A percentile compares a stretch with the other conserved stretches of the same genome.
These are phyloP conservation scores for Acheta domesticus DNA, from an alignment of 2,888 invertebrate genomes.

Conservation along the genomic window DNA sequence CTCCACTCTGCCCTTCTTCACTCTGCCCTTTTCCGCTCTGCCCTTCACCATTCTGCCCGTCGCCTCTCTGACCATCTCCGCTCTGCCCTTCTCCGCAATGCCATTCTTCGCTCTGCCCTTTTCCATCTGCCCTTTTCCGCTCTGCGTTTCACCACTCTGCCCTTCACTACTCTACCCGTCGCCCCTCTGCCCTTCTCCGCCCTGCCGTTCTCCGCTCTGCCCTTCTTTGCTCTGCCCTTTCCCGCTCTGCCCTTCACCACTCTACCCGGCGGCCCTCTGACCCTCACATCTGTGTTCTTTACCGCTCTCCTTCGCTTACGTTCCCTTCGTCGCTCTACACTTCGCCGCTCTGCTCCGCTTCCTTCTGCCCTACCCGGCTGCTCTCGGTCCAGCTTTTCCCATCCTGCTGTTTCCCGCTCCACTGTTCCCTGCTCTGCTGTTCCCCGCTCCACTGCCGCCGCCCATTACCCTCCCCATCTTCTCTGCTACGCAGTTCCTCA, in stretches of 20 bases:
- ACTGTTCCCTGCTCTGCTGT: accelerated
- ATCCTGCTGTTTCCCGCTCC: not conserved
- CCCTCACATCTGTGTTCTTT: no score
- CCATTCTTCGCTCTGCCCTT: no score
- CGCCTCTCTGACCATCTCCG: no score
- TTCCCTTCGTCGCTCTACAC: not conserved
- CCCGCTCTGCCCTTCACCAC: not conserved
- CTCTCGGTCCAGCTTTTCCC: not conserved
- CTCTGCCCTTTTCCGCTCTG: no score
- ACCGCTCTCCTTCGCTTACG: not conserved
- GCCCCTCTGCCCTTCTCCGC: no score
- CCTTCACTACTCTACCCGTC: no score
- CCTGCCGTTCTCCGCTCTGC: not conserved
- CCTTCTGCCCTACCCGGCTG: not conserved
- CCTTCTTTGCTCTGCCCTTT: not conserved
- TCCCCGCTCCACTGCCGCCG: not conserved
- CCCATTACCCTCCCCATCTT: not conserved
- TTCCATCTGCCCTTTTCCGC: no score
- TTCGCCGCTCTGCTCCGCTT: not conserved
- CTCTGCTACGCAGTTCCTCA: not conserved
- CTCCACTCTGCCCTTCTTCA: no score
- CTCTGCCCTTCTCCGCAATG: no score
- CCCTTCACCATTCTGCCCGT: no score
- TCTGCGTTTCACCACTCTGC: no score
- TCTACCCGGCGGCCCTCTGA: no score